Evolutionary conservation across 2,888 invertebrate species (phyloP).

Genomic region (Exocentrus adspersus): DNA sequence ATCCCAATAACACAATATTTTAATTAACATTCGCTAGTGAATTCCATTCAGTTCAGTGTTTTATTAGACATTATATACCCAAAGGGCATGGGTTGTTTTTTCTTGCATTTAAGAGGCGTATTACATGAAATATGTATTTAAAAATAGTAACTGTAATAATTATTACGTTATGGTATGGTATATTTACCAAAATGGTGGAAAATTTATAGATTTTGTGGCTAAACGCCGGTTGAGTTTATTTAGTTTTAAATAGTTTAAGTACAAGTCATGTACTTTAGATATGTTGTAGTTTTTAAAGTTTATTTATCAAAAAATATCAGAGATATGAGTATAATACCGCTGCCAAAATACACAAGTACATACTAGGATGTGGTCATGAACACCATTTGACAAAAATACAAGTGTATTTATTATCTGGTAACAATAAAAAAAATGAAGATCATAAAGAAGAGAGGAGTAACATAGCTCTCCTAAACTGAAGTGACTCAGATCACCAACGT

Average conservation of each 20-base stretch:
- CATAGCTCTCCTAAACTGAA: slow-evolving; percentile 30
- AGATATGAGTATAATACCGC: slow-evolving; percentile 27
- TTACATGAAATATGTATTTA: slow-evolving; percentile 53
- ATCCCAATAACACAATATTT: slow-evolving; percentile 62
- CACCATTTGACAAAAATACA: slow-evolving; percentile 32
- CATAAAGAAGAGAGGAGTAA: slow-evolving; percentile 28
- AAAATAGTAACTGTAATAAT: slow-evolving; percentile 65
- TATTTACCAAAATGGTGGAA: slow-evolving; percentile 64
- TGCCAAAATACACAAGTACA: slow-evolving; percentile 26
- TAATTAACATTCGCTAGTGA: slow-evolving; percentile 44
- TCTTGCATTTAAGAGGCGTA: slow-evolving; percentile 55
- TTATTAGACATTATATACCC: slow-evolving; percentile 37
- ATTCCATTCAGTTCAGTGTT: slow-evolving; percentile 32
- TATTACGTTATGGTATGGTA: slow-evolving; percentile 70
- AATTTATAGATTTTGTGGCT: slow-evolving; percentile 43
- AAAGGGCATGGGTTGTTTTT: slow-evolving; percentile 45
- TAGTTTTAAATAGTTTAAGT: slow-evolving; percentile 52
- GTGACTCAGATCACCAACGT: slow-evolving; percentile 42
- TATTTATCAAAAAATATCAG: slow-evolving; percentile 41
- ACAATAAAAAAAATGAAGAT: slow-evolving; percentile 24
- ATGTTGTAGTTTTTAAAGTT: slow-evolving; percentile 48
- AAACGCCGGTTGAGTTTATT: slow-evolving; percentile 48
- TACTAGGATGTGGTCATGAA: slow-evolving; percentile 2
- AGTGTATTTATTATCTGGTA: slow-evolving; percentile 19
- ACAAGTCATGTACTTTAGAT: slow-evolving; percentile 50